Evolutionary conservation across 2,888 invertebrate species (phyloP).

Genomic region (Diploptera punctata): DNA sequence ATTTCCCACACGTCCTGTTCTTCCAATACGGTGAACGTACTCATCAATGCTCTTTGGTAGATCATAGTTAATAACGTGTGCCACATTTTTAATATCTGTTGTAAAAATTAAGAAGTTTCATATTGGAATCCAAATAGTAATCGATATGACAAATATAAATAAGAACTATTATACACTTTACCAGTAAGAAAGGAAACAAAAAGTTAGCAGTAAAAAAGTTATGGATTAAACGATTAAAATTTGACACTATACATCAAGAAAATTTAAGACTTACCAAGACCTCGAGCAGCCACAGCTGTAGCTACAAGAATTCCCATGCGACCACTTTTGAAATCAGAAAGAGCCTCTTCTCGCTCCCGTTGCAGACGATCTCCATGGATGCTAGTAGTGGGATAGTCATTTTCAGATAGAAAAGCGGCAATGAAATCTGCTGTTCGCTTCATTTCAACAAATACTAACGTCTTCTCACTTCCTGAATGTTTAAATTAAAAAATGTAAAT

Average conservation of each 20-base stretch:
- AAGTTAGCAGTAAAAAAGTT: no score
- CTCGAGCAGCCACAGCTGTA: constrained; percentile 93
- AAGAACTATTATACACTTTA: neutral
- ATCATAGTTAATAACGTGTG: constrained; percentile 60
- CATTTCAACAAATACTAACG: constrained; percentile 89
- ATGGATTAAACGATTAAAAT: neutral
- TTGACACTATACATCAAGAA: neutral
- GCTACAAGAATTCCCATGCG: constrained; percentile 84
- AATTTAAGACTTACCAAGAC: constrained; percentile 67
- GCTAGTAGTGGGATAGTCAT: constrained; percentile 72
- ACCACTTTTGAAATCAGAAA: constrained; percentile 82
- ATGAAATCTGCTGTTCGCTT: constrained; percentile 91
- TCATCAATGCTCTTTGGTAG: constrained; percentile 56
- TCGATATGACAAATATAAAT: neutral
- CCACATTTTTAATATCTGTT: constrained; percentile 84
- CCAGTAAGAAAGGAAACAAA: no score
- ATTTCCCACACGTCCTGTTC: constrained; percentile 59
- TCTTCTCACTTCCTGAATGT: constrained; percentile 55
- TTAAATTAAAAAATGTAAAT: no score
- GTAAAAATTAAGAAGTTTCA: neutral
- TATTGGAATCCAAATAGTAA: no score
- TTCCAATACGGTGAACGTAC: constrained; percentile 60
- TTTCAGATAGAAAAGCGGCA: constrained; percentile 81
- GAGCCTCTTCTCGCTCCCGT: constrained; percentile 72
- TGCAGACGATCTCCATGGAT: constrained; percentile 79